These are phyloP conservation scores for Sinhomidia bicolor DNA, from an alignment of 2,888 invertebrate genomes.

Conservation along the genomic window DNA sequence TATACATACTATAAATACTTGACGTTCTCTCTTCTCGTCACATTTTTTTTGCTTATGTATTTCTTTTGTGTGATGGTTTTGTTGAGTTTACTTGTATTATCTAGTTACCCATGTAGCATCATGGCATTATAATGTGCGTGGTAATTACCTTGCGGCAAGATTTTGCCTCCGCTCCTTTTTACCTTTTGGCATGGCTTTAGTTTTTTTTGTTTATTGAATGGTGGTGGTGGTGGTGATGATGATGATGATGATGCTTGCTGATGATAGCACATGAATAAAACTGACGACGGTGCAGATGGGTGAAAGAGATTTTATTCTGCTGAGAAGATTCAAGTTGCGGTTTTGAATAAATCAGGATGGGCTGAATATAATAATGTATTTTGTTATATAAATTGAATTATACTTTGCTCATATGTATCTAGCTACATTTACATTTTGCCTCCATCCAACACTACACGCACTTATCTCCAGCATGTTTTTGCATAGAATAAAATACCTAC, in stretches of 20 bases:
- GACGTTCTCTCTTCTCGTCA: not conserved
- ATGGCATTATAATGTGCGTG: constrained; percentile 5
- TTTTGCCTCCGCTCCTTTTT: constrained; percentile 15
- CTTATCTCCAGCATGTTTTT: constrained; percentile 14
- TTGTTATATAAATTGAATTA: not conserved
- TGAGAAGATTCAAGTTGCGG: constrained; percentile 33
- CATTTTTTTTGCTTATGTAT: not conserved
- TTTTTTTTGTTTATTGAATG: constrained; percentile 47
- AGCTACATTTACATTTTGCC: not conserved
- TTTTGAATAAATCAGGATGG: constrained; percentile 42
- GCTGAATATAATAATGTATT: not conserved
- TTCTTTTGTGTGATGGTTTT: constrained; percentile 23
- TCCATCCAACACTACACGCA: not conserved
- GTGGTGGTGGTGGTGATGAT: not conserved
- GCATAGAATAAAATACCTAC: constrained; percentile 39
- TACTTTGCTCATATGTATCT: not conserved
- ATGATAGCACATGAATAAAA: constrained; percentile 11
- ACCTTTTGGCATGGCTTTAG: constrained; percentile 34
- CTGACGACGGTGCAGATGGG: constrained; percentile 37
- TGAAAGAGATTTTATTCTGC: constrained; percentile 13
- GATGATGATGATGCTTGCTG: not conserved
- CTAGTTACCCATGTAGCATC: not conserved
- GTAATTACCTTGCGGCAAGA: constrained; percentile 49
- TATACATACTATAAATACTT: not conserved
- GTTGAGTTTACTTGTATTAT: constrained; percentile 11